These are phyloP conservation scores for Dexiosoma caninum DNA, from an alignment of 2,888 invertebrate species.

Conservation along the genomic window DNA sequence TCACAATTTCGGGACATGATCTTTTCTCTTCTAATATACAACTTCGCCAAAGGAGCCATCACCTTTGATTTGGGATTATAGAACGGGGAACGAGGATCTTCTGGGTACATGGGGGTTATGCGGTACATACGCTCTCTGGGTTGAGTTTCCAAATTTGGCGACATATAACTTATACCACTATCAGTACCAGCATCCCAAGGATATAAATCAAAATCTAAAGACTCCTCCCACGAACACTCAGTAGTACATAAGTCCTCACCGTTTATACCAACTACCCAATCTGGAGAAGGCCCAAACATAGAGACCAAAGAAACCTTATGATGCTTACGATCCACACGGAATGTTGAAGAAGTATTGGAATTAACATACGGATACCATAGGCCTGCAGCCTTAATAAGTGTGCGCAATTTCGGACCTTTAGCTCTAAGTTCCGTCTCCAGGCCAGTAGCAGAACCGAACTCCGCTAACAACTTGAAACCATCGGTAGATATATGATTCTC, in stretches of 20 bases:
- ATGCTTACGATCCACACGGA: constrained; percentile 90
- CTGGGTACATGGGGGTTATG: constrained; percentile 94
- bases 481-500: constrained; percentile 91
- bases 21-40: constrained; percentile 87
- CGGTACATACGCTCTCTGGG: constrained; percentile 91
- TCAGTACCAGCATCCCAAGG: constrained; percentile 99
- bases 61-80: constrained; percentile 84
- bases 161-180: constrained; percentile 93
- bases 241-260: constrained; percentile 91
- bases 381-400: constrained; percentile 92
- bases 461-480: constrained; percentile 88
- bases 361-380: constrained; percentile 94
- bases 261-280: constrained; percentile 97
- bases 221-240: constrained; percentile 95
- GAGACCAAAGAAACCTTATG: constrained; percentile 92
- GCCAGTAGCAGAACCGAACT: constrained; percentile 88
- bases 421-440: constrained; percentile 93
- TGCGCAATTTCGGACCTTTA: constrained; percentile 86
- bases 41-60: constrained; percentile 90
- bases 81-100: constrained; percentile 95
- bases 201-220: constrained; percentile 88
- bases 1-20: constrained; percentile 87
- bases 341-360: constrained; percentile 87
- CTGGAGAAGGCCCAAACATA: constrained; percentile 96
- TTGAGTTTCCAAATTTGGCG: constrained; percentile 86